These are phyloP conservation scores for Oryzias celebensis DNA, from an alignment of 2,113 vertebrate species.

Conservation along the genomic window DNA sequence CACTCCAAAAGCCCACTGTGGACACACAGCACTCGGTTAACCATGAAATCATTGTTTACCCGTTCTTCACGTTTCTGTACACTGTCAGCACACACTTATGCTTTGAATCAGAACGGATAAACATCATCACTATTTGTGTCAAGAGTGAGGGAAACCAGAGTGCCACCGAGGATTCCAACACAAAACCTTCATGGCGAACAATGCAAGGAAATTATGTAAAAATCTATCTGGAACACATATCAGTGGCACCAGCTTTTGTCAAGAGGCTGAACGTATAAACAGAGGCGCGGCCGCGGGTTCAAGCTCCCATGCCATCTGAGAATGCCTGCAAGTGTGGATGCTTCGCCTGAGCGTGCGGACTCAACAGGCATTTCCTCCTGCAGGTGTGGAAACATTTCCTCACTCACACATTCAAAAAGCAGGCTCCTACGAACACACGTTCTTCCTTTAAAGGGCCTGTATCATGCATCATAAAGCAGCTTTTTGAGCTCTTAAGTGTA, in stretches of 20 bases:
- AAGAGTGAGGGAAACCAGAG: constrained; percentile 1
- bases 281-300: background rate
- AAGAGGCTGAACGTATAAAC: constrained; percentile 19
- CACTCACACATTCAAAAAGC: too few species aligned
- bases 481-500: too few species aligned
- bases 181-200: constrained; percentile 55
- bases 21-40: constrained; percentile 20
- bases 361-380: background rate
- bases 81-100: background rate
- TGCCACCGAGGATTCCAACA: constrained; percentile 27
- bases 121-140: background rate
- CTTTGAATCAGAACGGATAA: constrained; percentile 15
- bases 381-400: too few species aligned
- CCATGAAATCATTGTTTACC: background rate
- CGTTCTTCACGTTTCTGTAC: background rate
- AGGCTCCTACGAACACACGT: too few species aligned
- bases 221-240: constrained; percentile 34
- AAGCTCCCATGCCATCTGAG: background rate
- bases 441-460: too few species aligned
- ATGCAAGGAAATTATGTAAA: constrained; percentile 66
- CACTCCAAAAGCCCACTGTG: constrained; percentile 97
- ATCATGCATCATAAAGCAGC: too few species aligned
- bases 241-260: constrained; percentile 21
- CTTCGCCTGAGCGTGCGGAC: background rate
- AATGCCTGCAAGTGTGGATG: background rate